Conservation (phyloP, 1,140 invertebrate species). For the Prorops nasuta region DNA sequence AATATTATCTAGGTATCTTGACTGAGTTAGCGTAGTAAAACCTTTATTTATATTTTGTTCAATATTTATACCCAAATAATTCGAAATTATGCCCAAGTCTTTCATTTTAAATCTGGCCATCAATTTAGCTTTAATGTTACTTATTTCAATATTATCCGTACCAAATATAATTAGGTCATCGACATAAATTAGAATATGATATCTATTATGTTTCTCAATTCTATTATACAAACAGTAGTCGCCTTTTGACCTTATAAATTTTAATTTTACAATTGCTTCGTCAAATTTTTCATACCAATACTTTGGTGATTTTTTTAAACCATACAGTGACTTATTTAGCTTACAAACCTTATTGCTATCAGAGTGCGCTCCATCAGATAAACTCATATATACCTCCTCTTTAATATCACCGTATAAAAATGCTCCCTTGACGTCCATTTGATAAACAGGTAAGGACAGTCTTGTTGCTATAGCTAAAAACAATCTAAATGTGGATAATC, state of each 20-base stretch:
- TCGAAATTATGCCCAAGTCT: neutral
- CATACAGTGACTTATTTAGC: neutral
- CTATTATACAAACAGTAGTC: conserved; percentile 1
- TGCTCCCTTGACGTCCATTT: conserved; percentile 40
- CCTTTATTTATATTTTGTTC: neutral
- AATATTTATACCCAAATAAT: neutral
- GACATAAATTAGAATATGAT: neutral
- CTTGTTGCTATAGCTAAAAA: conserved; percentile 14
- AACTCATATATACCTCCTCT: too few relatives aligned
- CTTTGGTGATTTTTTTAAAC: too few relatives aligned
- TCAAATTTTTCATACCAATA: too few relatives aligned
- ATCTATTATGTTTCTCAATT: conserved; percentile 7
- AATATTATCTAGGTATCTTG: neutral
- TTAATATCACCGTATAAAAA: conserved; percentile 20
- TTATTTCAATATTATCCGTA: neutral
- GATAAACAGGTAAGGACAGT: conserved; percentile 16
- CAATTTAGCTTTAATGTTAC: neutral
- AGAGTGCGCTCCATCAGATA: neutral
- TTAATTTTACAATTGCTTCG: neutral
- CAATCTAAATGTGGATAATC: conserved; percentile 14
- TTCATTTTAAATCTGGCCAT: neutral
- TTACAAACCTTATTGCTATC: neutral
- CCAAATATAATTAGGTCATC: neutral
- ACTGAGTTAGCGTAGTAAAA: neutral
- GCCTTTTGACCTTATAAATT: neutral